Conservation (phyloP, 2,888 invertebrate genomes). For the Morinoia aosen region DNA sequence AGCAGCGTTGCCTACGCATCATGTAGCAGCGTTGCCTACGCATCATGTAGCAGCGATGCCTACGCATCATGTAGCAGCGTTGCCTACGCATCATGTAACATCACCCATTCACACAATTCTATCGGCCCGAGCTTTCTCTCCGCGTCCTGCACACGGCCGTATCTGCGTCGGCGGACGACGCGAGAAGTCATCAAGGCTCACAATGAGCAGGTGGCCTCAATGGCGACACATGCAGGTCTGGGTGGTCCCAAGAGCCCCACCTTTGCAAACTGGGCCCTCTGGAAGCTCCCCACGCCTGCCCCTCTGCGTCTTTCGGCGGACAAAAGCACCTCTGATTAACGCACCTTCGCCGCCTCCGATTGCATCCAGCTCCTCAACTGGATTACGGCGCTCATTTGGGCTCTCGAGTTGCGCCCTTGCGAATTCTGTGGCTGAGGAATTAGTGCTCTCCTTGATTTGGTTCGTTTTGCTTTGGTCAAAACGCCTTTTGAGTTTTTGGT, state of each 20-base stretch:
- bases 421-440: background rate
- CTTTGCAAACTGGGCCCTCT: background rate
- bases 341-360: background rate
- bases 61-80: background rate
- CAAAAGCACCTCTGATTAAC: background rate
- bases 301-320: background rate
- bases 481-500: background rate
- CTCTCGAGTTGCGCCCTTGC: background rate
- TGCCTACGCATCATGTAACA: background rate
- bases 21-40: too few species aligned
- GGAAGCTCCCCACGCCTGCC: background rate
- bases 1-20: background rate
- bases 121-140: background rate
- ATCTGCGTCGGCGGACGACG: background rate
- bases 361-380: background rate
- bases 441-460: too few species aligned
- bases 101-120: background rate
- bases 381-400: background rate
- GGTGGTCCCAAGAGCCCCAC: background rate
- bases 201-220: background rate
- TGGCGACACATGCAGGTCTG: background rate
- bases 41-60: too few species aligned
- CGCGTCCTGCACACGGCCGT: background rate
- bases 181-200: background rate
- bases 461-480: background rate